Evolutionary conservation across 2,888 invertebrate genomes (phyloP), one percentile per base, ranked within the genome.

Genomic region (Eulithis prunata): DNA sequence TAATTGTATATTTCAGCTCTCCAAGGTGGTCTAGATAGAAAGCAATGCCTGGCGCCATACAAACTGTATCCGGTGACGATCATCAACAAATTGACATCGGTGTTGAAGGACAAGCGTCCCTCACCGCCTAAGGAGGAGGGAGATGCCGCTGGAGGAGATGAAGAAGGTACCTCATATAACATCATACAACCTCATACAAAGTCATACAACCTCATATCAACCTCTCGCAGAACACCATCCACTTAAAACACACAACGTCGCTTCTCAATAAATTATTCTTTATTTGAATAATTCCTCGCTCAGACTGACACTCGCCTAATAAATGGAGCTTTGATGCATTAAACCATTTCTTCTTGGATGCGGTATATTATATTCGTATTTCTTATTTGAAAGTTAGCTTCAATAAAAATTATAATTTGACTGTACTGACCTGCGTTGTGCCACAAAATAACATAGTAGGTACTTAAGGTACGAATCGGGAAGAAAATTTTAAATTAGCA

Each of bases 11-110:
- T 14, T 12, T 14, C 76, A 91, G 92, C 81, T 0, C 64, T 76
- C 0, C 92, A 91, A 83, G 90, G 90, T 0, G 82, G 81, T 0
- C 71, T 93, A 5, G 85, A 89, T 65, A 78, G 71, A 61, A 88
- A 88, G 72, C 92, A 92, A 54, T 83, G 84, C 65, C 72, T 91
- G 1, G 85, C 89, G 0, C 92, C 92, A 0, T 91, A 91, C 82
- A 89, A 89, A 74, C 63, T 93, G 65, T 92, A 90, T 70, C 87
- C 90, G 0, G 91, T 90, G 41, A 88, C 75, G 53, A 80, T 92
- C 6, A 82, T 77, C 70, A 93, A 92, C 61, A 91, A 93, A 62
- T 76, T 93, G 6, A 93, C 92, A 0, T 77, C 86, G 0, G 64
- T 82, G 2, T 64, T 91, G 5, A 88, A 85, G 71, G 90, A 91